Conservation (phyloP, 2,888 invertebrate genomes). For the Apamea crenata region DNA sequence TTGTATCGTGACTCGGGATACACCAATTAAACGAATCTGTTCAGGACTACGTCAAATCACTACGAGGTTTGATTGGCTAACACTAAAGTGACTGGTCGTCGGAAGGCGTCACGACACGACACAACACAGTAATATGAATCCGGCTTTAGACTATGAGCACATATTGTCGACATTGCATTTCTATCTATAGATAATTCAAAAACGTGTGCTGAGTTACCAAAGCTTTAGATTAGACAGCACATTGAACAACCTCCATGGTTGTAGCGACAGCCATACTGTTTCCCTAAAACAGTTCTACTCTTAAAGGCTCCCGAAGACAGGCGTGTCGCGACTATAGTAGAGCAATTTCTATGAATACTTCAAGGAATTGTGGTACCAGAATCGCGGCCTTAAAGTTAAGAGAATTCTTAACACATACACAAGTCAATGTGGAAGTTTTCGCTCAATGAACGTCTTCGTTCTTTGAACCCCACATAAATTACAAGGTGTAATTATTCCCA, state of each 20-base stretch:
- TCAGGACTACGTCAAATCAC: too few relatives aligned
- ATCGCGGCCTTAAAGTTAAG: background rate
- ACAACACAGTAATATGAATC: too few relatives aligned
- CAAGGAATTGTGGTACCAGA: background rate
- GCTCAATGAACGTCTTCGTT: constrained; percentile 25
- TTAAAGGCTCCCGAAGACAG: background rate
- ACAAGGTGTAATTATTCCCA: constrained; percentile 38
- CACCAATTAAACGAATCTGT: too few relatives aligned
- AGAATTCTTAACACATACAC: background rate
- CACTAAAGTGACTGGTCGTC: too few relatives aligned
- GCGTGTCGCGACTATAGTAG: background rate
- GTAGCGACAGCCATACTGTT: background rate
- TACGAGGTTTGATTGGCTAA: too few relatives aligned
- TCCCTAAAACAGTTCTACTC: background rate
- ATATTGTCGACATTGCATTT: background rate
- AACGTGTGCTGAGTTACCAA: background rate
- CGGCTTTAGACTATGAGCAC: background rate
- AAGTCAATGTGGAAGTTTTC: constrained; percentile 5
- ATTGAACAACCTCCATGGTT: too few relatives aligned
- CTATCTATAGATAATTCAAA: background rate
- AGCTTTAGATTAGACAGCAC: background rate
- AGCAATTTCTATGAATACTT: background rate
- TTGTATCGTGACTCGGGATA: too few relatives aligned
- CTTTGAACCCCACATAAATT: constrained; percentile 24
- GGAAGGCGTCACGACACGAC: too few relatives aligned